Conservation (phyloP, 2,888 invertebrate species). For the Tetranychus piercei region DNA sequence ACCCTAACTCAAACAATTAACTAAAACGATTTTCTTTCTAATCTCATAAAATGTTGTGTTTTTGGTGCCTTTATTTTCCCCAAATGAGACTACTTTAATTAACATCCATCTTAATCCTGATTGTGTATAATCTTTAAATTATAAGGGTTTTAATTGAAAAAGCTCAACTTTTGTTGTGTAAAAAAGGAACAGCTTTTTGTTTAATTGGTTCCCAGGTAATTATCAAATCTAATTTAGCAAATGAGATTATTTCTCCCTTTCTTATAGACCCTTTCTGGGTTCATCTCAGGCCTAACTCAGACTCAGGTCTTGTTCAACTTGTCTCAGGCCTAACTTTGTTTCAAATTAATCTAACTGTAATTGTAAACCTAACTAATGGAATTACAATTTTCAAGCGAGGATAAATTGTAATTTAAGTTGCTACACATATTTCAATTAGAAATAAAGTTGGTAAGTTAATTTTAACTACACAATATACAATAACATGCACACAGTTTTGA, state of each 20-base stretch:
- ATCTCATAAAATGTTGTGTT: too few species aligned
- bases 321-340: too few species aligned
- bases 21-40: too few species aligned
- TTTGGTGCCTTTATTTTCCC: too few species aligned
- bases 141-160: not conserved
- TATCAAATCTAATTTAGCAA: not conserved
- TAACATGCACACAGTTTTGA: not conserved
- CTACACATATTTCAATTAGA: not conserved
- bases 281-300: too few species aligned
- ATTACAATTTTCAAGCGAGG: not conserved
- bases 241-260: not conserved
- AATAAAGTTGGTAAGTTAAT: not conserved
- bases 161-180: not conserved
- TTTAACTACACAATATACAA: not conserved
- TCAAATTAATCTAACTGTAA: not conserved
- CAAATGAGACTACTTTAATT: too few species aligned
- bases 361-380: not conserved
- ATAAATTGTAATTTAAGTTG: not conserved
- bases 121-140: too few species aligned
- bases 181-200: not conserved
- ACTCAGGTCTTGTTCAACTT: too few species aligned
- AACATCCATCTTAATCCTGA: too few species aligned
- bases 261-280: not conserved
- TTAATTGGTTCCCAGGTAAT: not conserved
- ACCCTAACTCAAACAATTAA: too few species aligned